phyloP scores from a whole-genome alignment of 2,888 invertebrate species.

The Chirona hameri region DNA sequence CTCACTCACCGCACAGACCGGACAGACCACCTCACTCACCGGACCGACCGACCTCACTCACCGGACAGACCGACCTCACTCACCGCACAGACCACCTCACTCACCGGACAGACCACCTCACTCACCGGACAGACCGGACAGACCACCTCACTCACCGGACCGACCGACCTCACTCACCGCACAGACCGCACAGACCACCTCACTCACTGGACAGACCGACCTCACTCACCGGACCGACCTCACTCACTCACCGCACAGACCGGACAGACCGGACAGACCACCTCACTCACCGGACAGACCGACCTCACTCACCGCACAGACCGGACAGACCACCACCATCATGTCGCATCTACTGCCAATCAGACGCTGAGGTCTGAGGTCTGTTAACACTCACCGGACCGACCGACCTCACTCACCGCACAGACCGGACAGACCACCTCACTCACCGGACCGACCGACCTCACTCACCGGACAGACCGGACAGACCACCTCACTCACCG shows the following conservation, averaged over 20 bases:
- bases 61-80: too few species aligned
- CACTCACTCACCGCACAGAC: conserved; percentile 40
- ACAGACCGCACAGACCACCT: background rate
- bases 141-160: background rate
- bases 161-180: too few species aligned
- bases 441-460: too few species aligned
- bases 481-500: too few species aligned
- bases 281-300: conserved; percentile 39
- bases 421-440: too few species aligned
- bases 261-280: too few species aligned
- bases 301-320: conserved; percentile 39
- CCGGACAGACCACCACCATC: background rate
- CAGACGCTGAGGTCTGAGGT: too few species aligned
- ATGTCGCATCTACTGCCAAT: too few species aligned
- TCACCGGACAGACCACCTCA: conserved; percentile 40
- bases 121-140: conserved; percentile 40
- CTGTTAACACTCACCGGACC: too few species aligned
- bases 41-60: conserved; percentile 39
- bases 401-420: too few species aligned
- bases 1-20: conserved; percentile 40
- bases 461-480: too few species aligned
- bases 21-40: background rate
- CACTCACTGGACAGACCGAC: conserved; percentile 39
- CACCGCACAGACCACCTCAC: background rate
- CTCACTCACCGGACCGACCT: conserved; percentile 39